These are phyloP conservation scores for Cyrtonyx montezumae DNA, from an alignment of 2,113 vertebrate species.

Conservation along the genomic window DNA sequence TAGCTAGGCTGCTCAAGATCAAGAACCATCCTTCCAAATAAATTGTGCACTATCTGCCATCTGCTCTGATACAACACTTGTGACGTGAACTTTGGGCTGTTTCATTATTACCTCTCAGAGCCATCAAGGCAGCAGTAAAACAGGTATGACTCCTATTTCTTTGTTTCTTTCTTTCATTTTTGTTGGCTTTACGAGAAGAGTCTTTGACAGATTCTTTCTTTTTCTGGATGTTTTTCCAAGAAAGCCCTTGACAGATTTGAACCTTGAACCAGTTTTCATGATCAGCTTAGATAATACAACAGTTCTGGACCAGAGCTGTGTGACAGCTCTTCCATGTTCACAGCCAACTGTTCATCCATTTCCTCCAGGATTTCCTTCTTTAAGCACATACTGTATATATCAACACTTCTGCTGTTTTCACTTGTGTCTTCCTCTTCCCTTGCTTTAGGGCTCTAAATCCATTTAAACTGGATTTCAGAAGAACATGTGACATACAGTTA, in stretches of 20 bases:
- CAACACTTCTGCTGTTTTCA: not conserved
- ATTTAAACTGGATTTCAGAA: not conserved
- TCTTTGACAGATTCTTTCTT: not conserved
- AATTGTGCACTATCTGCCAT: not conserved
- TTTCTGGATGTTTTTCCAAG: not conserved
- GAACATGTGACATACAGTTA: not conserved
- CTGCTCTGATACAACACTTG: not conserved
- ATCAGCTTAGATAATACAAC: not conserved
- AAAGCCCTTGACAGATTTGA: not conserved
- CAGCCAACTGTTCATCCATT: not conserved
- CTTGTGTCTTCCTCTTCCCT: not conserved
- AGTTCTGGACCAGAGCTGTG: not conserved
- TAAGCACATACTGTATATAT: not conserved
- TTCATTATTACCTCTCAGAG: not conserved
- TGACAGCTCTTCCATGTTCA: not conserved
- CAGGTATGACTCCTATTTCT: not conserved
- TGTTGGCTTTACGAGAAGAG: not conserved
- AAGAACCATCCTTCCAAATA: not conserved
- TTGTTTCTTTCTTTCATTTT: not conserved
- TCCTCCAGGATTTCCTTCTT: not conserved
- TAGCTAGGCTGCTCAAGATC: not conserved
- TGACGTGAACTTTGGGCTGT: not conserved
- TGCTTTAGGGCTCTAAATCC: not conserved
- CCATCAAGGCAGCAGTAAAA: not conserved
- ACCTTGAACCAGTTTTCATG: not conserved